Conservation (phyloP, 2,888 invertebrate genomes). For the Phengaris alcon region DNA sequence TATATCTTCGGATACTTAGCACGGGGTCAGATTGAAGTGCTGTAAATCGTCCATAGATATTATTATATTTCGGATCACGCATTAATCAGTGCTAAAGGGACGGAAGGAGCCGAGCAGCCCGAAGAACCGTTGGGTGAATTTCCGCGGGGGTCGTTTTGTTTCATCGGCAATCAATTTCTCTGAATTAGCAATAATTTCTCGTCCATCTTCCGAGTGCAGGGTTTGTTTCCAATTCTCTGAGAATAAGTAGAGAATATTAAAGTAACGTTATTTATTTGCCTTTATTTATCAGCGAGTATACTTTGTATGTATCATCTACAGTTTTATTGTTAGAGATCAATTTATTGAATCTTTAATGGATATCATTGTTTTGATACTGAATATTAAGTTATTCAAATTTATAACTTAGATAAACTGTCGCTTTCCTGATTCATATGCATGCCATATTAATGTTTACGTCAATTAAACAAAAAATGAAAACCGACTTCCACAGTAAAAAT, state of each 20-base stretch:
- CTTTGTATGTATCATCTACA: background rate
- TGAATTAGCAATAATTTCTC: conserved; percentile 32
- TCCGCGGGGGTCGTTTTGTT: conserved; percentile 41
- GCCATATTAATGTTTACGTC: no score
- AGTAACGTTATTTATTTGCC: conserved; percentile 6
- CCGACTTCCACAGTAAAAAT: no score
- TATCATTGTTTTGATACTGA: no score
- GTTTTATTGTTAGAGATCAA: background rate
- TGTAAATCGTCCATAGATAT: no score
- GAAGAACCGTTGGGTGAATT: conserved; percentile 35
- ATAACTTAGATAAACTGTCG: no score
- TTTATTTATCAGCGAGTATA: background rate
- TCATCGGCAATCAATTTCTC: conserved; percentile 46
- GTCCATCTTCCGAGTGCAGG: conserved; percentile 39
- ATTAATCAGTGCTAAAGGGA: conserved; percentile 38
- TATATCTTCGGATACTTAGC: no score
- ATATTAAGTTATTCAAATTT: no score
- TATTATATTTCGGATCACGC: background rate
- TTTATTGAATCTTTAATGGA: background rate
- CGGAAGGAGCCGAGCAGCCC: conserved; percentile 42
- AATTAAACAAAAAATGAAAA: no score
- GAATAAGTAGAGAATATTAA: conserved; percentile 20
- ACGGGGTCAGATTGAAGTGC: no score
- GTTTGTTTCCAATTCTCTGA: conserved; percentile 32
- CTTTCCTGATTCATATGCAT: no score